Conservation (phyloP, 1,140 invertebrate species). For the Ceratina australensis region DNA sequence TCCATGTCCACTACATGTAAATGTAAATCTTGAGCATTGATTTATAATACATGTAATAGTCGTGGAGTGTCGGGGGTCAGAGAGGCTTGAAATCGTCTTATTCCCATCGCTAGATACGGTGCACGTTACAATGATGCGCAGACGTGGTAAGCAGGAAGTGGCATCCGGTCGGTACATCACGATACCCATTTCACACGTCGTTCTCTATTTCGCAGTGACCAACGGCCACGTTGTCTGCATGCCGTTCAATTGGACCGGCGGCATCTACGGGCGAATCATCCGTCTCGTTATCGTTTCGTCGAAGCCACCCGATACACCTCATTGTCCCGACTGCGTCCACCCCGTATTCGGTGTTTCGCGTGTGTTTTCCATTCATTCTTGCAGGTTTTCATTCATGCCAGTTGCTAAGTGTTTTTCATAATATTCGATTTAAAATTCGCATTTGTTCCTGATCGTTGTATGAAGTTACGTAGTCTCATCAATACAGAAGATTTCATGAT, state of each 20-base stretch:
- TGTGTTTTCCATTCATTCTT: neutral
- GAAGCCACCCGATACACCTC: neutral
- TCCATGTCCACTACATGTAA: neutral
- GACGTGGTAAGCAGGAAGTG: constrained; percentile 74
- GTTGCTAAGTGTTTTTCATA: neutral
- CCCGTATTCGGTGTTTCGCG: neutral
- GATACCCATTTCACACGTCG: constrained; percentile 56
- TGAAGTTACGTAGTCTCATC: no score
- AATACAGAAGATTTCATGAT: neutral
- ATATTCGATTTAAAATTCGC: no score
- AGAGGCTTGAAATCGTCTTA: constrained; percentile 27
- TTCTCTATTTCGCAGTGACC: constrained; percentile 52
- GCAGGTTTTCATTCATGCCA: neutral
- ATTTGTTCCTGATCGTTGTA: no score
- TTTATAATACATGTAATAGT: neutral
- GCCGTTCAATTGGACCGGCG: constrained; percentile 48
- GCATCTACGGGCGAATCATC: constrained; percentile 44
- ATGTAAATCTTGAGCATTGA: neutral
- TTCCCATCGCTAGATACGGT: constrained; percentile 42
- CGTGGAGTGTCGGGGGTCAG: neutral
- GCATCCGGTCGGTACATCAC: constrained; percentile 70
- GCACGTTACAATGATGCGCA: constrained; percentile 54
- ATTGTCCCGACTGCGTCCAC: neutral
- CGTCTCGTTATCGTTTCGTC: constrained; percentile 33
- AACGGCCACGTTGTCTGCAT: constrained; percentile 46